A percentile compares a stretch with the other conserved stretches of the same genome.
These are phyloP conservation scores for Cryptosula pallasiana DNA, from an alignment of 2,888 invertebrate genomes.

Conservation along the genomic window DNA sequence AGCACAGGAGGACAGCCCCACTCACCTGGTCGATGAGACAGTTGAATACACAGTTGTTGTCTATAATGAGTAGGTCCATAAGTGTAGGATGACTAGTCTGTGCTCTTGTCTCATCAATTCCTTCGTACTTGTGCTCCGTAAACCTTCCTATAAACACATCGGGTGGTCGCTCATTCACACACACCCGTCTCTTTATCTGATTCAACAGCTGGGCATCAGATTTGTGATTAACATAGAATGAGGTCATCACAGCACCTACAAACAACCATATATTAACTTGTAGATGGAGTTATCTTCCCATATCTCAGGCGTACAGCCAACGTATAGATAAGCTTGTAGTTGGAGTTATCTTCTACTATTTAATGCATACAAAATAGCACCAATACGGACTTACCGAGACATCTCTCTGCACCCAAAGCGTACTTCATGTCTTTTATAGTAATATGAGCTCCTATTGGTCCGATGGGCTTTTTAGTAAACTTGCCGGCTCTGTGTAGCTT, in stretches of 20 bases:
- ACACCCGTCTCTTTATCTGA: background rate
- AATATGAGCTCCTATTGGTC: constrained; percentile 9
- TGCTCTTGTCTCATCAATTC: background rate
- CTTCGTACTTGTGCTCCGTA: constrained; percentile 2
- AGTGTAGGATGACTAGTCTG: constrained; percentile 51
- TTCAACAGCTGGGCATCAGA: background rate
- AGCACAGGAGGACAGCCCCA: background rate
- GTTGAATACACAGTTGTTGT: constrained; percentile 74
- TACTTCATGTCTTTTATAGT: constrained; percentile 15
- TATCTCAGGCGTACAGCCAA: too few relatives aligned
- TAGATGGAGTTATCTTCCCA: too few relatives aligned
- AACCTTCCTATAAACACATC: constrained; percentile 1
- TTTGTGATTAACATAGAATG: constrained; percentile 20
- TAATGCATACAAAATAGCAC: too few relatives aligned
- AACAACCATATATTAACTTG: too few relatives aligned
- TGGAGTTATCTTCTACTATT: too few relatives aligned
- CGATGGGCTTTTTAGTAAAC: constrained; percentile 13
- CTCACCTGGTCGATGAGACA: constrained; percentile 71
- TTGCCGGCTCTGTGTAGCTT: background rate
- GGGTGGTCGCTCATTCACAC: background rate
- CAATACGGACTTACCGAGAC: background rate
- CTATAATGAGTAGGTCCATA: constrained; percentile 67
- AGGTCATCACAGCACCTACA: background rate
- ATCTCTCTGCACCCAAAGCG: constrained; percentile 16
- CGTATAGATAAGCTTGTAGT: too few relatives aligned